These are phyloP conservation scores for Diarsia mendica DNA, from an alignment of 2,888 invertebrate genomes.

Conservation along the genomic window DNA sequence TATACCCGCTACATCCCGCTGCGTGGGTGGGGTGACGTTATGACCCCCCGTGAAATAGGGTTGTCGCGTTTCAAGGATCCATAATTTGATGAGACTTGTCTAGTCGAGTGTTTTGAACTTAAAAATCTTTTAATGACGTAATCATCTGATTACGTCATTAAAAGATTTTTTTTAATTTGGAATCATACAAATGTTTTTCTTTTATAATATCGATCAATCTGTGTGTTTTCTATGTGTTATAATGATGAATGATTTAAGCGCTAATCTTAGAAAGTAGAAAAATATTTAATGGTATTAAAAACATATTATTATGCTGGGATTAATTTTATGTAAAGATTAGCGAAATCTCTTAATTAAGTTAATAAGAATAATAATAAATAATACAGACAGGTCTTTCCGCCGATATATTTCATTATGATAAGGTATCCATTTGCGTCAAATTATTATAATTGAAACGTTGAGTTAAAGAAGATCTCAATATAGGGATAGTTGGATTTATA, in stretches of 20 bases:
- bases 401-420: constrained; percentile 12
- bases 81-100: constrained; percentile 49
- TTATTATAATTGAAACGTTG: constrained; percentile 15
- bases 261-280: not conserved
- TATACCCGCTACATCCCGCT: constrained; percentile 18
- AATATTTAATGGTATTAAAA: not conserved
- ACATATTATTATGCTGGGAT: not conserved
- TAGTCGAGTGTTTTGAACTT: constrained; percentile 20
- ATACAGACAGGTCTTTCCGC: not conserved
- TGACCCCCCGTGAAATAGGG: constrained; percentile 59
- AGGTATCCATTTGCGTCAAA: constrained; percentile 18
- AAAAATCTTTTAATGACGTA: no score
- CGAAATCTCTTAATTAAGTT: constrained; percentile 18
- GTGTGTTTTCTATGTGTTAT: not conserved
- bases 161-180: not conserved
- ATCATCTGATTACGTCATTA: not conserved
- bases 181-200: not conserved
- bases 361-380: constrained; percentile 21
- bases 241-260: constrained; percentile 6
- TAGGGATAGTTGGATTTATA: constrained; percentile 22
- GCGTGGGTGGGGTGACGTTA: constrained; percentile 51
- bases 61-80: constrained; percentile 38
- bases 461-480: constrained; percentile 4
- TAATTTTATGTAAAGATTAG: constrained; percentile 6
- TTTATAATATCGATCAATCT: not conserved